These are phyloP conservation scores for Gastrophryne carolinensis DNA, from an alignment of 2,797 vertebrate genomes.

Conservation along the genomic window DNA sequence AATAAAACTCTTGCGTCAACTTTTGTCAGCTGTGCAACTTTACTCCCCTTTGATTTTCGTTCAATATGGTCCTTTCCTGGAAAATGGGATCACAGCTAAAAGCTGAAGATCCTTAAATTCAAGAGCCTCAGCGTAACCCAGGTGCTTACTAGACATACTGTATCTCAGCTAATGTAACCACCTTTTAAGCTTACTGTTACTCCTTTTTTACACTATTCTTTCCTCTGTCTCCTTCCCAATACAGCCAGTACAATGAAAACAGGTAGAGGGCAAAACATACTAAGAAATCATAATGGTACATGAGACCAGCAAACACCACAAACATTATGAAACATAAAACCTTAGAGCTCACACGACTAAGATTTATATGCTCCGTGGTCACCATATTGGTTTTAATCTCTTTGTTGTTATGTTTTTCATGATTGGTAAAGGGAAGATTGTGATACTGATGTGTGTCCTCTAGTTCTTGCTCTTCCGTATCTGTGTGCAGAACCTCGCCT, in stretches of 20 bases:
- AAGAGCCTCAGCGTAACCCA: neutral
- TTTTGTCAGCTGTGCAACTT: constrained; percentile 66
- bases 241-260: constrained; percentile 83
- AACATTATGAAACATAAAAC: constrained; percentile 76
- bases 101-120: neutral
- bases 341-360: constrained; percentile 72
- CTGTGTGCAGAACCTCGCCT: constrained; percentile 59
- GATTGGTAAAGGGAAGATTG: constrained; percentile 55
- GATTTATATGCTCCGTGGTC: constrained; percentile 60
- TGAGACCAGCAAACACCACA: constrained; percentile 74
- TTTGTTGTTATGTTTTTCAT: constrained; percentile 54
- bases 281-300: constrained; percentile 82
- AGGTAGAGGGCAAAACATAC: constrained; percentile 81
- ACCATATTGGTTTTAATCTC: constrained; percentile 56
- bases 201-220: constrained; percentile 64
- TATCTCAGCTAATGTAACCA: neutral
- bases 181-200: constrained; percentile 49
- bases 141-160: neutral
- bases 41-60: constrained; percentile 62
- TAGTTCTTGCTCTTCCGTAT: constrained; percentile 50
- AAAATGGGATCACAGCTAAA: constrained; percentile 19
- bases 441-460: constrained; percentile 53
- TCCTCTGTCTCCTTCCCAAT: constrained; percentile 70
- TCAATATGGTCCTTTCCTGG: constrained; percentile 75
- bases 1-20: constrained; percentile 59